Conservation (phyloP, 2,797 vertebrate genomes). For the Artibeus jamaicensis region DNA sequence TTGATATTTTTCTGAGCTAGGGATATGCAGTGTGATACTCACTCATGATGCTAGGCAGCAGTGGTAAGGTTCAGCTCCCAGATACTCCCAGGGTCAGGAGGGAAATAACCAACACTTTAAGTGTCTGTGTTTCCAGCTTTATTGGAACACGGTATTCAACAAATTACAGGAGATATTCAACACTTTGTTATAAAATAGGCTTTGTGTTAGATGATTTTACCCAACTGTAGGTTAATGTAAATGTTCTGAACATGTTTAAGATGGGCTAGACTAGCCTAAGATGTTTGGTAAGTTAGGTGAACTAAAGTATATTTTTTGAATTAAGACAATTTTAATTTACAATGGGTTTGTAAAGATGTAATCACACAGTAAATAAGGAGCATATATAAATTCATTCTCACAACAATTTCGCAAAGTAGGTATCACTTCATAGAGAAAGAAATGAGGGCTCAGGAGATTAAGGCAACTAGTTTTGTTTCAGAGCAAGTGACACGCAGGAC, state of each 20-base stretch:
- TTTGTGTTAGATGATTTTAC: background rate
- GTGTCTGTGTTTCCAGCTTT: background rate
- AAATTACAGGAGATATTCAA: background rate
- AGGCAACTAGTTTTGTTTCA: background rate
- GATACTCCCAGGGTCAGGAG: background rate
- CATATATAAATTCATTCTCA: background rate
- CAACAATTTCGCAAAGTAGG: background rate
- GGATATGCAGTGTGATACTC: background rate
- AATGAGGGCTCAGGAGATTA: background rate
- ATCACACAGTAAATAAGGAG: background rate
- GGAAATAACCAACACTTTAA: background rate
- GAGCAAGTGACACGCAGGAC: background rate
- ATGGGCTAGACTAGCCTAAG: background rate
- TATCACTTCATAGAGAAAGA: background rate
- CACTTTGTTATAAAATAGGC: background rate
- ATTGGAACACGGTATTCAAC: background rate
- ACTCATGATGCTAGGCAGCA: background rate
- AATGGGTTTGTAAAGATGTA: background rate
- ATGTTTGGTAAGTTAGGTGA: background rate
- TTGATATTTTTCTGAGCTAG: background rate
- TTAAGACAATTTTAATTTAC: background rate
- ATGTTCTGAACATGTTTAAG: background rate
- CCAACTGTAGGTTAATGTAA: background rate
- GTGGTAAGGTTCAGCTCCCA: background rate
- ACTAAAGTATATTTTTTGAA: background rate